phyloP scores from a whole-genome alignment of 2,113 vertebrate species.

The Entelurus aequoreus region DNA sequence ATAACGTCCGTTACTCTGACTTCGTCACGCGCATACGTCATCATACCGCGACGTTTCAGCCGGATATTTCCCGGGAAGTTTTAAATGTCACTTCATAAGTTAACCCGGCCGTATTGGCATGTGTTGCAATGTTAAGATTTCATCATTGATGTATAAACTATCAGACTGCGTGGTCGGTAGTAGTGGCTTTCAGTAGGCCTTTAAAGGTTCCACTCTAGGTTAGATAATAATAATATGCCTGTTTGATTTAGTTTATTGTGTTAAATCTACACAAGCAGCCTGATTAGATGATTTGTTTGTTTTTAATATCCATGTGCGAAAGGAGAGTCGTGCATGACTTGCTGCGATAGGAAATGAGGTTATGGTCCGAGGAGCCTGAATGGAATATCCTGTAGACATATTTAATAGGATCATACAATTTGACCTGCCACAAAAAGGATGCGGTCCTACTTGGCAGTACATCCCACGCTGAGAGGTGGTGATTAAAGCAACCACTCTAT shows the following conservation, averaged over 20 bases:
- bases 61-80: too few species aligned
- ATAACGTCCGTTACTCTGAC: too few species aligned
- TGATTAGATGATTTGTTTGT: conserved; percentile 1
- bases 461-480: neutral
- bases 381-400: neutral
- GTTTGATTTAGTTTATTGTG: neutral
- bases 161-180: too few species aligned
- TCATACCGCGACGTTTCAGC: too few species aligned
- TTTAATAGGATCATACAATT: conserved; percentile 8
- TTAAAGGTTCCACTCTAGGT: neutral
- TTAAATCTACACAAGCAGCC: neutral
- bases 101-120: too few species aligned
- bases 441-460: neutral
- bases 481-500: conserved; percentile 3
- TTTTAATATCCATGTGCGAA: neutral
- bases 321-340: conserved; percentile 6
- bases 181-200: too few species aligned
- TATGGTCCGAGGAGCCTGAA: neutral
- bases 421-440: conserved; percentile 1
- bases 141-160: too few species aligned
- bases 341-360: conserved; percentile 6
- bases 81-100: too few species aligned
- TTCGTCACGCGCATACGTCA: too few species aligned
- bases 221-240: neutral
- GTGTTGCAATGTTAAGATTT: too few species aligned